Conservation (phyloP, 2,797 vertebrate genomes). For the Micropoecilia bifurca region DNA sequence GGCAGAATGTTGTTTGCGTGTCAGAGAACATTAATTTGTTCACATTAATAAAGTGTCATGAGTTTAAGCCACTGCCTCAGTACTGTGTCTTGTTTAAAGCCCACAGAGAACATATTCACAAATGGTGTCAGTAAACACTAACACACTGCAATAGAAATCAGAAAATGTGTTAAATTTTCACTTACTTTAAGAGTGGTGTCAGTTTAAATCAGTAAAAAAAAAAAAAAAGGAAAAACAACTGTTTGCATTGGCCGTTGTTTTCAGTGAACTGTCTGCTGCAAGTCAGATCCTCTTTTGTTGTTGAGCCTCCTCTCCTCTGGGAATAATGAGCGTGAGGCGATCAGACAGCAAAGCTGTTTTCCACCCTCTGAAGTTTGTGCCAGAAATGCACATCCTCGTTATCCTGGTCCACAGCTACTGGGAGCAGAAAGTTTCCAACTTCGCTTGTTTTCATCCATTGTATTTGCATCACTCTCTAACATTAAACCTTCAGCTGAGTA, state of each 20-base stretch:
- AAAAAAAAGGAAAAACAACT: conserved; percentile 18
- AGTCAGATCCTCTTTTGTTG: conserved; percentile 60
- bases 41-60: not conserved
- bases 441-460: conserved; percentile 52
- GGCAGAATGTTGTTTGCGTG: conserved; percentile 13
- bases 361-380: conserved; percentile 62
- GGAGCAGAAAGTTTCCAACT: conserved; percentile 65
- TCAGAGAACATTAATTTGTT: conserved; percentile 26
- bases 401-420: conserved; percentile 55
- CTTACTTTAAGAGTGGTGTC: conserved; percentile 10
- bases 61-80: conserved; percentile 1
- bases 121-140: conserved; percentile 4
- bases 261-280: conserved; percentile 39
- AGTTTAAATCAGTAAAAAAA: conserved; percentile 29
- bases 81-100: conserved; percentile 18
- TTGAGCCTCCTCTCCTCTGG: conserved; percentile 45
- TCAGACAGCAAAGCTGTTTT: conserved; percentile 66
- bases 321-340: conserved; percentile 71
- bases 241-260: conserved; percentile 22
- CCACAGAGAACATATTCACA: not conserved
- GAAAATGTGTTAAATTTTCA: conserved; percentile 8
- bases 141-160: conserved; percentile 18
- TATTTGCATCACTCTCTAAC: conserved; percentile 61
- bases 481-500: conserved; percentile 62
- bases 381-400: conserved; percentile 68